Evolutionary conservation across 2,888 invertebrate species (phyloP).

Genomic region (Selenia dentaria): DNA sequence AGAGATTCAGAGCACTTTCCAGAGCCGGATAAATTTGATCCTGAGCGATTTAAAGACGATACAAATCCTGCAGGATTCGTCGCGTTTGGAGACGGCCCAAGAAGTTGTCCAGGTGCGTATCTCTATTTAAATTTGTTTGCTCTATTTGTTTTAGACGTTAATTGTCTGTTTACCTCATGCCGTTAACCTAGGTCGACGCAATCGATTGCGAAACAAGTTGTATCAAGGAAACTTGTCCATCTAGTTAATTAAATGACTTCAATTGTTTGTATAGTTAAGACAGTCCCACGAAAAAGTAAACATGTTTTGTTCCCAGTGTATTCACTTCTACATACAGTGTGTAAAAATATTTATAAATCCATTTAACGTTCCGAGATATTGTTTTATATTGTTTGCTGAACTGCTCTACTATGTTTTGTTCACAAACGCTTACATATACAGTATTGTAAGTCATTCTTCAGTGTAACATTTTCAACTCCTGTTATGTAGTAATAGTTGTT

Average conservation of each 20-base stretch:
- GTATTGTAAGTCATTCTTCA: too few relatives aligned
- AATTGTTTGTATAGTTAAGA: constrained; percentile 10
- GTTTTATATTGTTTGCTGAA: constrained; percentile 16
- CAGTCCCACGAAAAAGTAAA: constrained; percentile 31
- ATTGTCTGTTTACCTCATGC: constrained; percentile 1
- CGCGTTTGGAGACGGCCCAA: constrained; percentile 75
- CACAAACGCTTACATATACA: neutral
- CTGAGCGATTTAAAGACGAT: constrained; percentile 65
- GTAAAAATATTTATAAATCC: constrained; percentile 34
- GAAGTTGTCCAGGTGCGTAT: constrained; percentile 73
- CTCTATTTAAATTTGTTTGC: neutral
- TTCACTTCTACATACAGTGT: constrained; percentile 32
- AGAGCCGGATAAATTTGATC: constrained; percentile 72
- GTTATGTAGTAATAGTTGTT: too few relatives aligned
- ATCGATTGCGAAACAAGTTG: constrained; percentile 11
- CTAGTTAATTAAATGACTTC: neutral
- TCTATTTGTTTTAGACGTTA: neutral
- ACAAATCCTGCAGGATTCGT: constrained; percentile 64
- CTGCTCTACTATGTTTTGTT: constrained; percentile 7
- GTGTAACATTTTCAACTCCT: too few relatives aligned
- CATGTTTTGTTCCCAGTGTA: constrained; percentile 41
- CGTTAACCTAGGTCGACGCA: constrained; percentile 8
- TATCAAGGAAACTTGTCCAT: constrained; percentile 12
- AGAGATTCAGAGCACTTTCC: constrained; percentile 66
- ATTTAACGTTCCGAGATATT: constrained; percentile 38